A percentile compares a stretch with the other conserved stretches of the same genome.
phyloP scores from a whole-genome alignment of 64 coral and sea anemone genomes.

The Astreopora myriophthalma region DNA sequence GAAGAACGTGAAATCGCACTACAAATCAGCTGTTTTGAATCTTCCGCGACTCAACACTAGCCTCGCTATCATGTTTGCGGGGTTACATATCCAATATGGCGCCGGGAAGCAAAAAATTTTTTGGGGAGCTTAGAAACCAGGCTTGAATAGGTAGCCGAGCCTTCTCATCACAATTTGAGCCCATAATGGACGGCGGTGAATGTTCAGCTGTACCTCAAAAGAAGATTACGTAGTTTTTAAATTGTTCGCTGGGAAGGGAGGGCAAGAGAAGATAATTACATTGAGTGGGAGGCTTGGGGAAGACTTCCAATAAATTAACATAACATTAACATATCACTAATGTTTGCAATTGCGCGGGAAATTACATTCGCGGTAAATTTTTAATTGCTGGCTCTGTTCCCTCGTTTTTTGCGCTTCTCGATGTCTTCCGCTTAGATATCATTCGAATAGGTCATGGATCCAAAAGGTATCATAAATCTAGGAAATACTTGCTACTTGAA shows the following conservation, averaged over 20 bases:
- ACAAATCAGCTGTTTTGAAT: not conserved
- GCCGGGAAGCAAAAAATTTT: too few species aligned
- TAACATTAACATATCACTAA: too few species aligned
- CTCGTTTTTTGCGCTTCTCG: not conserved
- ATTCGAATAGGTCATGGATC: not conserved
- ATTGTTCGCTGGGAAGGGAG: not conserved
- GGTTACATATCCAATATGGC: too few species aligned
- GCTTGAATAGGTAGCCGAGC: too few species aligned
- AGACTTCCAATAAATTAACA: too few species aligned
- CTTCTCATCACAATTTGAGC: not conserved
- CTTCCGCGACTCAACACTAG: too few species aligned
- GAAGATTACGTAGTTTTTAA: not conserved
- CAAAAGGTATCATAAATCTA: not conserved
- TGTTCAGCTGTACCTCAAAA: not conserved
- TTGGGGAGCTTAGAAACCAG: too few species aligned
- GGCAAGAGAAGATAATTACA: not conserved
- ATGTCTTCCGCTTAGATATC: not conserved
- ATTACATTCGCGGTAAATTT: not conserved
- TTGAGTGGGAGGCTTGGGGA: not conserved
- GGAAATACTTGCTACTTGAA: slow-evolving; percentile 4
- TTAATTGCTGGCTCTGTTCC: not conserved
- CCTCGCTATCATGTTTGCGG: too few species aligned
- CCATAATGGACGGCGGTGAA: not conserved
- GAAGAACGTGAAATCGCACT: too few species aligned
- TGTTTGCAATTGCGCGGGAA: not conserved